phyloP scores from a whole-genome alignment of 2,797 vertebrate genomes.

The Labroides dimidiatus region DNA sequence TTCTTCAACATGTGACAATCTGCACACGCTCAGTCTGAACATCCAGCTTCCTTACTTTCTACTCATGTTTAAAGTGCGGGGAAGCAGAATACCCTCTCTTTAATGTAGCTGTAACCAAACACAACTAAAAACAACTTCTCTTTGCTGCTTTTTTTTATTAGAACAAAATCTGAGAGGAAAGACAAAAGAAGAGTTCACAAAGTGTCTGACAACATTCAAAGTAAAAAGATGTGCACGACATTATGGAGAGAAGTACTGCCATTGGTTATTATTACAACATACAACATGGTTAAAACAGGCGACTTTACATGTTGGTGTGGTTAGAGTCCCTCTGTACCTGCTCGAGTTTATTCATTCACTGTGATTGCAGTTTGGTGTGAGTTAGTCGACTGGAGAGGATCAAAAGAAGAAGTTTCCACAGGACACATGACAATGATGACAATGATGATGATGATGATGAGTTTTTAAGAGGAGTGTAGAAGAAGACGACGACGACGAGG shows the following conservation, averaged over 20 bases:
- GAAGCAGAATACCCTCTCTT: no score
- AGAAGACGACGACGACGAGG: conserved; percentile 1
- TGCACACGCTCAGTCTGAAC: no score
- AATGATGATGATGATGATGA: background rate
- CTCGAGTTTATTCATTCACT: conserved; percentile 11
- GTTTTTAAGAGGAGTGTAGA: conserved; percentile 33
- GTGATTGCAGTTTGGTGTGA: background rate
- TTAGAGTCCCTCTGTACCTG: conserved; percentile 30
- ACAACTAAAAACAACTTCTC: conserved; percentile 14
- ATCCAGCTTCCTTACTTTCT: no score
- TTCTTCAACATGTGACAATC: no score
- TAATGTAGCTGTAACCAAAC: background rate
- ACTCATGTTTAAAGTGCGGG: no score
- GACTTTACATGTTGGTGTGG: conserved; percentile 41
- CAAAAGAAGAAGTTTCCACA: conserved; percentile 26
- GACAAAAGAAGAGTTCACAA: conserved; percentile 85
- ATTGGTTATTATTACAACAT: conserved; percentile 83
- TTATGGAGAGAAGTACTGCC: conserved; percentile 86
- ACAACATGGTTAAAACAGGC: conserved; percentile 59
- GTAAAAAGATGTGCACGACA: conserved; percentile 90
- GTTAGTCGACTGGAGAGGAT: no score
- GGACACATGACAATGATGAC: background rate
- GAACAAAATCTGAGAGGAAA: conserved; percentile 88
- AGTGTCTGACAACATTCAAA: conserved; percentile 90
- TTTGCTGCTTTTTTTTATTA: conserved; percentile 89